phyloP scores from a whole-genome alignment of 2,888 invertebrate genomes.

The Nezara viridula region DNA sequence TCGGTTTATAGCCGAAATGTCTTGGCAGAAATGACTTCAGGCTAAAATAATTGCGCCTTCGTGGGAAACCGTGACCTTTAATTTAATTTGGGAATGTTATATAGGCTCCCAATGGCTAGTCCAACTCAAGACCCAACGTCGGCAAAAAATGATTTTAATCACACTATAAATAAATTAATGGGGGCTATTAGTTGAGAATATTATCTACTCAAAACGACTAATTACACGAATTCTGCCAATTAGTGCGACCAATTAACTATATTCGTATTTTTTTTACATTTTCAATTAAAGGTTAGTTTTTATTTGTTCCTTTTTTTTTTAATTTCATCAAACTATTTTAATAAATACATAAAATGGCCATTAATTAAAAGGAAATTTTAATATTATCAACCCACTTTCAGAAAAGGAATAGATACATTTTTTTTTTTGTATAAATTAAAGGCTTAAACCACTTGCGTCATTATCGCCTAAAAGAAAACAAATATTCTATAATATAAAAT shows the following conservation, averaged over 20 bases:
- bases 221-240: neutral
- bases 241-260: neutral
- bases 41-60: slow-evolving; percentile 11
- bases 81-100: neutral
- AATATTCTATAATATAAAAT: too few relatives aligned
- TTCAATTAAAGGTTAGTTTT: too few relatives aligned
- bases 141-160: neutral
- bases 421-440: too few relatives aligned
- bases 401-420: too few relatives aligned
- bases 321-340: too few relatives aligned
- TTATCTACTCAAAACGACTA: neutral
- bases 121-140: neutral
- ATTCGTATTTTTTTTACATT: too few relatives aligned
- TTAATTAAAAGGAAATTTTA: too few relatives aligned
- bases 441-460: too few relatives aligned
- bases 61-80: slow-evolving; percentile 13
- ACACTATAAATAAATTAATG: neutral
- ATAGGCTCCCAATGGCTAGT: neutral
- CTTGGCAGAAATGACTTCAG: neutral
- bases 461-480: too few relatives aligned
- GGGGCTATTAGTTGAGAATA: neutral
- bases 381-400: too few relatives aligned
- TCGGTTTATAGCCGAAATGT: neutral
- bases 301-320: too few relatives aligned
- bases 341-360: too few relatives aligned